These are phyloP conservation scores for Stichodactyla mertensii DNA, from an alignment of 64 coral and sea anemone species.

Conservation along the genomic window DNA sequence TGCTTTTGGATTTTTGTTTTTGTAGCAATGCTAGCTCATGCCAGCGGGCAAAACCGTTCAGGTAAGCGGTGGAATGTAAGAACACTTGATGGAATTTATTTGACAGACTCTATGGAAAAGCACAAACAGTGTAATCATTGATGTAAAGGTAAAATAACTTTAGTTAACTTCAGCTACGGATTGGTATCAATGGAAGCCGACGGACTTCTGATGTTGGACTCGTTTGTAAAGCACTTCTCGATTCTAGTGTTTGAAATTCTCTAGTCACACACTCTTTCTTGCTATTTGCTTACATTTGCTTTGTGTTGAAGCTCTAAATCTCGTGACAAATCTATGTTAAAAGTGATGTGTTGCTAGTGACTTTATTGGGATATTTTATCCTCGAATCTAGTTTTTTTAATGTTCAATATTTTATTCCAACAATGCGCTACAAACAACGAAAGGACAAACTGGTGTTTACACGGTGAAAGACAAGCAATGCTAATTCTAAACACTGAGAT, in stretches of 20 bases:
- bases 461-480: background rate
- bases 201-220: background rate
- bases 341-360: too few species aligned
- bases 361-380: too few species aligned
- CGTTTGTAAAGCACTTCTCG: background rate
- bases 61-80: background rate
- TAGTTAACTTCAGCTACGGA: too few species aligned
- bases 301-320: too few species aligned
- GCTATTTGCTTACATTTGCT: too few species aligned
- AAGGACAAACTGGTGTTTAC: background rate
- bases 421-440: background rate
- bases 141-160: too few species aligned
- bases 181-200: too few species aligned
- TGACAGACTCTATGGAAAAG: background rate
- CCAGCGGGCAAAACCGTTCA: background rate
- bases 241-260: too few species aligned
- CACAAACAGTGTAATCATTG: background rate
- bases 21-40: background rate
- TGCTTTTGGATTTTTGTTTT: background rate
- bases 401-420: background rate
- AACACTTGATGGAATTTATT: background rate
- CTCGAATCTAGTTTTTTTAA: too few species aligned
- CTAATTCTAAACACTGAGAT: background rate
- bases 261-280: too few species aligned
- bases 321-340: too few species aligned